These are phyloP conservation scores for Probosciger aterrimus DNA, from an alignment of 2,113 vertebrate species.

Conservation along the genomic window DNA sequence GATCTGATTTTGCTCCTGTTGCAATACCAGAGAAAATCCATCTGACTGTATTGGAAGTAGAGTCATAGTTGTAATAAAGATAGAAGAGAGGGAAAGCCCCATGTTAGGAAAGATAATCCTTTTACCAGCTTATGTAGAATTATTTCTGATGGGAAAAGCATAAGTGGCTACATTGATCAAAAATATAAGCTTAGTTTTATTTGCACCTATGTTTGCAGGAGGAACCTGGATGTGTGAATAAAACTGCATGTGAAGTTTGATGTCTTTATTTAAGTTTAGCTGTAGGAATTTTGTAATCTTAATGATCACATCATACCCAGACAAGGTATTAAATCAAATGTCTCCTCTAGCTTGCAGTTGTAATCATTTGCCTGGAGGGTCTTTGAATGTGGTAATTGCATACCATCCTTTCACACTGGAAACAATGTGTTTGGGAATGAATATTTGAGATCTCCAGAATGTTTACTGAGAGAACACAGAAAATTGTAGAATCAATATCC, in stretches of 20 bases:
- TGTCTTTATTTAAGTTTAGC: not conserved
- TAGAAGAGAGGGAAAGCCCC: not conserved
- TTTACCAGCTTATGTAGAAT: not conserved
- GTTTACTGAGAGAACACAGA: not conserved
- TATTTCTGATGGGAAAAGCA: not conserved
- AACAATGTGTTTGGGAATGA: not conserved
- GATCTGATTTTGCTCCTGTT: not conserved
- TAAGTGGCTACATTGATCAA: not conserved
- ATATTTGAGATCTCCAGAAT: not conserved
- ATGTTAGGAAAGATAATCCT: not conserved
- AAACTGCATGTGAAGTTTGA: not conserved
- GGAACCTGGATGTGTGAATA: not conserved
- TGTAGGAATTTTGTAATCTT: not conserved
- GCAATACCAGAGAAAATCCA: not conserved
- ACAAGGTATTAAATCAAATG: not conserved
- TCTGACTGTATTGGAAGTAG: not conserved
- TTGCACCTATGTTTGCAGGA: not conserved
- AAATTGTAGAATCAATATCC: conserved; percentile 14
- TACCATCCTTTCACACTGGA: not conserved
- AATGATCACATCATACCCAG: not conserved
- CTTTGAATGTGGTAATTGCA: not conserved
- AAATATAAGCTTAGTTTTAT: not conserved
- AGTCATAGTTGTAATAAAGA: not conserved
- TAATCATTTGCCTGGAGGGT: not conserved
- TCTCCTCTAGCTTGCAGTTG: not conserved